phyloP scores from a whole-genome alignment of 2,888 invertebrate genomes.

The Trichogramma evanescens region DNA sequence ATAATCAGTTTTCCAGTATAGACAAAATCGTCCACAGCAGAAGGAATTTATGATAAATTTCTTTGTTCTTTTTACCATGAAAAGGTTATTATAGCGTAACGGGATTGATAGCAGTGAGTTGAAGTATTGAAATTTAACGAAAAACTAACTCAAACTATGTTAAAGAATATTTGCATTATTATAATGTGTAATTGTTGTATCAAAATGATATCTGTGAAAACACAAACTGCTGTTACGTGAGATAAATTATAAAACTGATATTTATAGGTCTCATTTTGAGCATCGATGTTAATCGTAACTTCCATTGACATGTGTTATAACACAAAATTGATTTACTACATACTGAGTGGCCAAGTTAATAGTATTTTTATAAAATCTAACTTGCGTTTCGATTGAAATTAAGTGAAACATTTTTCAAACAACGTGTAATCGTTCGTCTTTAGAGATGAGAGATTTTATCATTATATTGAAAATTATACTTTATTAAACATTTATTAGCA shows the following conservation, averaged over 20 bases:
- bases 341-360: slow-evolving; percentile 31
- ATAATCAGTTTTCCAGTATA: too few species aligned
- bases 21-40: too few species aligned
- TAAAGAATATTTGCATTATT: too few species aligned
- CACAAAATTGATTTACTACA: slow-evolving; percentile 4
- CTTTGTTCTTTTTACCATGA: too few species aligned
- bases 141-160: too few species aligned
- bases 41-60: too few species aligned
- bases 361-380: slow-evolving; percentile 42
- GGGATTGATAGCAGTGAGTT: too few species aligned
- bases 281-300: neutral
- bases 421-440: slow-evolving; percentile 21
- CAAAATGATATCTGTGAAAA: too few species aligned
- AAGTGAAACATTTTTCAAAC: slow-evolving; percentile 5
- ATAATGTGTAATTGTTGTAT: too few species aligned
- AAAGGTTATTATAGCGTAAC: too few species aligned
- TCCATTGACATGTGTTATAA: neutral
- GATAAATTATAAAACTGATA: slow-evolving; percentile 13
- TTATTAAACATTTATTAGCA: slow-evolving; percentile 18
- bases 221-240: neutral
- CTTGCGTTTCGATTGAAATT: slow-evolving; percentile 29
- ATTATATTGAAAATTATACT: slow-evolving; percentile 15
- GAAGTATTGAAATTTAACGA: too few species aligned
- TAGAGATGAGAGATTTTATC: slow-evolving; percentile 5
- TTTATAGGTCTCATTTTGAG: slow-evolving; percentile 14